Evolutionary conservation across 2,888 invertebrate genomes (phyloP).

Genomic region (Cantharis rustica): DNA sequence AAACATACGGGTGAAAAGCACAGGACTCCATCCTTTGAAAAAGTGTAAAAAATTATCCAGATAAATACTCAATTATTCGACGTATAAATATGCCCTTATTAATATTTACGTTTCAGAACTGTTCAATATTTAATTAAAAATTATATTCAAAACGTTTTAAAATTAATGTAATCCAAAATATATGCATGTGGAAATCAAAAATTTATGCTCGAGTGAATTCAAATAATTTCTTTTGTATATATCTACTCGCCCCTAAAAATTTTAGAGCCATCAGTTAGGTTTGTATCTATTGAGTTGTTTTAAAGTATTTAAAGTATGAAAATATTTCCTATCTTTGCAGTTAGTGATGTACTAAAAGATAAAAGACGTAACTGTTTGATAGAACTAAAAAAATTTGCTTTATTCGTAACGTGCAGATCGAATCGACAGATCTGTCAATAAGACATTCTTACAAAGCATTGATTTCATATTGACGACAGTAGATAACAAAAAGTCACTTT

Average conservation of each 20-base stretch:
- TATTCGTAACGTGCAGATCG: neutral
- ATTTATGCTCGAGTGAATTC: neutral
- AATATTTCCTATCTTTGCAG: neutral
- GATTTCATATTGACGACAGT: slow-evolving; percentile 4
- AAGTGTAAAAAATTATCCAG: no score
- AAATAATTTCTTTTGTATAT: neutral
- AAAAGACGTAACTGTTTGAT: neutral
- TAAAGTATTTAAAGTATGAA: neutral
- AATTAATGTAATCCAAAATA: neutral
- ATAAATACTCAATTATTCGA: neutral
- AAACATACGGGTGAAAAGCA: no score
- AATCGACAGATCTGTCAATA: slow-evolving; percentile 2
- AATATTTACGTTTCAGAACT: neutral
- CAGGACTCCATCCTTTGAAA: no score
- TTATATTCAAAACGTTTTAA: neutral
- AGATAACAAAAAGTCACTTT: slow-evolving; percentile 1
- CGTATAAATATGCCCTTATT: neutral
- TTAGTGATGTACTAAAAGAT: neutral
- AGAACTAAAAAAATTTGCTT: neutral
- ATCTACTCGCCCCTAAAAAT: neutral
- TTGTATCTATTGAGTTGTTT: neutral
- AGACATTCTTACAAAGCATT: slow-evolving; percentile 1
- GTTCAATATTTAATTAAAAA: neutral
- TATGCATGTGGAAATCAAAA: neutral
- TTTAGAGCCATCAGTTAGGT: neutral